These are phyloP conservation scores for Varroa destructor DNA, from an alignment of 1,140 invertebrate species.

Conservation along the genomic window DNA sequence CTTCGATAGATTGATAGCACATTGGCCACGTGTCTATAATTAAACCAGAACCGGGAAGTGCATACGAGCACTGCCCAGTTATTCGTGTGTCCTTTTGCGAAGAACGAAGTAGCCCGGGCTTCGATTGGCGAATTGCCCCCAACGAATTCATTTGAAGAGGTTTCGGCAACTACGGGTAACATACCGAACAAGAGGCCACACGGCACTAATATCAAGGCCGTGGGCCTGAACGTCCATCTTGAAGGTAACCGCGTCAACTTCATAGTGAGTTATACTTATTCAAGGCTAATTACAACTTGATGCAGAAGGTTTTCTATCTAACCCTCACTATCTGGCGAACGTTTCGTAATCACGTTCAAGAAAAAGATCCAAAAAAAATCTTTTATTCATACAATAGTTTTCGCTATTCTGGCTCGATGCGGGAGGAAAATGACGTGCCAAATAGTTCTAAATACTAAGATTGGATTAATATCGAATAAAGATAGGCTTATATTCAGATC, in stretches of 20 bases:
- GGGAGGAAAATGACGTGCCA: neutral
- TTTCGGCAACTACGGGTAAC: neutral
- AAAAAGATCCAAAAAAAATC: neutral
- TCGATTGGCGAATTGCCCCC: neutral
- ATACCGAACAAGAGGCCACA: neutral
- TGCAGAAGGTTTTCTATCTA: neutral
- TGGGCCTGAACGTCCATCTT: too few relatives aligned
- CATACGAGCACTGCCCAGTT: slow-evolving; percentile 99
- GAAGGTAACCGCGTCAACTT: neutral
- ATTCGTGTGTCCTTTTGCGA: slow-evolving; percentile 61
- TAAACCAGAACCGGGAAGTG: slow-evolving; percentile 98
- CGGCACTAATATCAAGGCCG: neutral
- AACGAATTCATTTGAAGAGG: neutral
- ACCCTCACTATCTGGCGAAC: too few relatives aligned
- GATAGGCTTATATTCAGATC: neutral
- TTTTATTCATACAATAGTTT: neutral
- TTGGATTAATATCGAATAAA: neutral
- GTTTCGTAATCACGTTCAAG: neutral
- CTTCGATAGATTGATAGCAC: slow-evolving; percentile 94
- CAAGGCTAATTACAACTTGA: neutral
- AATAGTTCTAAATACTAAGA: neutral
- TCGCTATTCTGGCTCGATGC: neutral
- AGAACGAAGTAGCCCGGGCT: slow-evolving; percentile 18
- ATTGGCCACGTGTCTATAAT: slow-evolving; percentile 97
- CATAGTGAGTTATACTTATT: neutral